phyloP scores from a whole-genome alignment of 2,888 invertebrate genomes.

The Margaritifera margaritifera region DNA sequence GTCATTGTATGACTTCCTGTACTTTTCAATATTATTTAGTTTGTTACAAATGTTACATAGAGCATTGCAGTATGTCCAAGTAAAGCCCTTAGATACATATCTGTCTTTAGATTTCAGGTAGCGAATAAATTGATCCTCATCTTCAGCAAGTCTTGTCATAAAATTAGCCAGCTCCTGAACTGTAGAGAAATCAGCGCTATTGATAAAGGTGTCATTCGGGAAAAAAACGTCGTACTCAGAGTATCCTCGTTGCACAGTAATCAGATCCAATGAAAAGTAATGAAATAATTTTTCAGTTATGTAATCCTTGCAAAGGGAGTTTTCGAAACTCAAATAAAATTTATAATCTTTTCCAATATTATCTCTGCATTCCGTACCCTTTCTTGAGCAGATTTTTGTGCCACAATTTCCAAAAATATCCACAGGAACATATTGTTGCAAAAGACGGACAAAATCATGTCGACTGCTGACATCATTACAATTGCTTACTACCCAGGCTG shows the following conservation, averaged over 20 bases:
- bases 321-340: slow-evolving; percentile 64
- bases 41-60: too few relatives aligned
- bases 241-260: slow-evolving; percentile 64
- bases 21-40: too few relatives aligned
- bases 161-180: slow-evolving; percentile 34
- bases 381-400: too few relatives aligned
- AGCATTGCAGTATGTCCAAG: too few relatives aligned
- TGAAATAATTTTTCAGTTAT: slow-evolving; percentile 63
- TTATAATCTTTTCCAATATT: slow-evolving; percentile 43
- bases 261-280: slow-evolving; percentile 45
- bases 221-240: slow-evolving; percentile 55
- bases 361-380: neutral
- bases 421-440: slow-evolving; percentile 33
- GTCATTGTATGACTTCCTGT: too few relatives aligned
- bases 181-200: slow-evolving; percentile 57
- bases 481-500: slow-evolving; percentile 48
- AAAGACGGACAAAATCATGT: slow-evolving; percentile 30
- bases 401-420: slow-evolving; percentile 44
- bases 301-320: slow-evolving; percentile 65
- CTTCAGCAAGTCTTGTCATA: slow-evolving; percentile 6
- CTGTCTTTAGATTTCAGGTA: too few relatives aligned
- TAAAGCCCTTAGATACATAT: too few relatives aligned
- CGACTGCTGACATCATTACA: slow-evolving; percentile 33
- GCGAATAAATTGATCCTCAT: slow-evolving; percentile 10
- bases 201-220: slow-evolving; percentile 64